Evolutionary conservation across 1,140 invertebrate genomes (phyloP).

Genomic region (Venturia canescens): DNA sequence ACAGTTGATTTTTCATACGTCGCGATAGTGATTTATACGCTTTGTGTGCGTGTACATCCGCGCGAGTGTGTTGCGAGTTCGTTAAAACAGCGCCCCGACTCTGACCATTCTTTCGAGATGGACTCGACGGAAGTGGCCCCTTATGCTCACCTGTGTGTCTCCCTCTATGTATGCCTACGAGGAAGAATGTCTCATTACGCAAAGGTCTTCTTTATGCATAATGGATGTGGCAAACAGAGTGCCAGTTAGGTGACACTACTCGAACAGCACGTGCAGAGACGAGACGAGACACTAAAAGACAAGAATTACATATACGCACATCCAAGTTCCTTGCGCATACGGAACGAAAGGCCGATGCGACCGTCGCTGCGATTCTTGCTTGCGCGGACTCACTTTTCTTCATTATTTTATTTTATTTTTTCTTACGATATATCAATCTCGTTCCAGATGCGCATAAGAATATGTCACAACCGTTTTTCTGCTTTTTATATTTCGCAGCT

Average conservation of each 20-base stretch:
- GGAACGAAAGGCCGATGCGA: too few species aligned
- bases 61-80: neutral
- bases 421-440: too few species aligned
- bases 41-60: neutral
- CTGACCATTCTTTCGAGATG: neutral
- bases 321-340: too few species aligned
- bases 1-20: slow-evolving; percentile 14
- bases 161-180: slow-evolving; percentile 21
- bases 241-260: slow-evolving; percentile 26
- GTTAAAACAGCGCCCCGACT: slow-evolving; percentile 16
- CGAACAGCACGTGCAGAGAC: neutral
- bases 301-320: too few species aligned
- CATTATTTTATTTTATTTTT: too few species aligned
- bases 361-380: too few species aligned
- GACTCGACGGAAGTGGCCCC: slow-evolving; percentile 10
- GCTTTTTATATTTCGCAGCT: too few species aligned
- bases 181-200: slow-evolving; percentile 40
- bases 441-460: too few species aligned
- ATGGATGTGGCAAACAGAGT: slow-evolving; percentile 35
- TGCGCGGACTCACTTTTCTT: too few species aligned
- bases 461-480: too few species aligned
- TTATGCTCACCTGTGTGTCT: too few species aligned
- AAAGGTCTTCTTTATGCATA: slow-evolving; percentile 40
- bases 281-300: slow-evolving; percentile 2
- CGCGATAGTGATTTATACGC: neutral